Evolutionary conservation across 1,140 invertebrate species (phyloP), one percentile per base, ranked within the genome.

Genomic region (Papilio glaucus): DNA sequence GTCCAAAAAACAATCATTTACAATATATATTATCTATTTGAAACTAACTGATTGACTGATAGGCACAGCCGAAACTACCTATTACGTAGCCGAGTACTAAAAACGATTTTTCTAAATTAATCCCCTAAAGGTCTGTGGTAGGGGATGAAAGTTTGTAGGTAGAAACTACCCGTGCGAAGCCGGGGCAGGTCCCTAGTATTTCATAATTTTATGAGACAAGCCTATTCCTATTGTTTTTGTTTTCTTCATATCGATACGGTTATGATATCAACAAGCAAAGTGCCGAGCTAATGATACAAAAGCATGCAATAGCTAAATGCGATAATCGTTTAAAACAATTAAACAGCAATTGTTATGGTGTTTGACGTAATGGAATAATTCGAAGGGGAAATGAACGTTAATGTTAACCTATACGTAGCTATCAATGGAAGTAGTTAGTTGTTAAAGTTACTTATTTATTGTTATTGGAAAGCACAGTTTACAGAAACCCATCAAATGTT

Each of bases 261-360:
- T 24, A 57, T 26, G 49, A 57, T 53, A 53, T 24, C 18, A 53
- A 53, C 18, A 21, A 53, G 21, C 49, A 21, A 53, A 53, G 21
- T 53, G 21, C 9, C 3, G 21, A 24, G 10, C 10, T 53, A 53
- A 53, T 53, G 10, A 53, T 24, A 53, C 49, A 12, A 57, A 57
- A 57, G 49, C 49, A 57, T 26, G 49, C 49, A 57, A 57, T 26
- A 57, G 21, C 49, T 57, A 57, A 57, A 57, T 57, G 49, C 21
- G 10, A 13, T 57, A 57, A 57, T 57, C 49, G 49, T 26, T 57
- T 57, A 24, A 57, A 57, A 57, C 49, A 57, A 57, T 57, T 57
- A 57, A 57, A 24, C 24, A 26, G 49, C 49, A 57, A 57, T 57
- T 57, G 49, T 57, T 57, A 57, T 57, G 49, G 49, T 57, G 49